Evolutionary conservation across 2,797 vertebrate species (phyloP), one percentile per base, ranked within the genome.

Genomic region (Tauraco hartlaubi): DNA sequence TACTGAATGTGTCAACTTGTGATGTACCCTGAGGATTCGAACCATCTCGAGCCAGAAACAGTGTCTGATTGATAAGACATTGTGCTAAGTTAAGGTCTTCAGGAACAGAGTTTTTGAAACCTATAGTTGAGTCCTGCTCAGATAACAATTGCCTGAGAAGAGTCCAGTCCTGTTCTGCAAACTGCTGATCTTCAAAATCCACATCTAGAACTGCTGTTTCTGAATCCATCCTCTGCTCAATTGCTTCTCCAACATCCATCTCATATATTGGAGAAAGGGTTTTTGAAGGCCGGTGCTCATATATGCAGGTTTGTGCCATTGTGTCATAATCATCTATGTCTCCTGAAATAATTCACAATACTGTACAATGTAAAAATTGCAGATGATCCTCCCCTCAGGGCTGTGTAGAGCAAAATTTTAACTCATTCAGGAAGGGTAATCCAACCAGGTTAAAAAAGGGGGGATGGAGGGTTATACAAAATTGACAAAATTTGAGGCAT

Each of bases 291-390:
- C 99, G 99, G 91, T 98, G 99, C 89, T 99, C 99, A 99, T 98
- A 99, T 97, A 98, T 98, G 99, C 98, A 98, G 99, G 97, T 99
- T 99, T 99, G 99, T 99, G 99, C 99, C 99, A 99, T 97, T 99
- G 98, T 99, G 98, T 99, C 99, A 99, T 99, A 99, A 99, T 98
- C 99, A 98, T 99, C 98, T 99, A 99, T 99, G 99, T 99, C 98
- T 98, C 99, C 99, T 99, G 99, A 99, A 99, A 99, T 99, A 99
- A 99, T 99, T 99, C 98, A 99, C 98, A 99, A 99, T 99, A 99
- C 99, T 99, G 99, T 97, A 99, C 98, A 99, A 98, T 99, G 99
- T 99, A 99, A 99, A 99, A 99, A 97, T 96, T 98, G 98, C 95
- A 97, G 97, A 97, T 98, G 96, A 97, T 95, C 95, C 95, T 97